Percentiles rank a stretch among this genome's conserved stretches.
phyloP scores from a whole-genome alignment of 2,797 vertebrate genomes.

The Siniperca undulata region DNA sequence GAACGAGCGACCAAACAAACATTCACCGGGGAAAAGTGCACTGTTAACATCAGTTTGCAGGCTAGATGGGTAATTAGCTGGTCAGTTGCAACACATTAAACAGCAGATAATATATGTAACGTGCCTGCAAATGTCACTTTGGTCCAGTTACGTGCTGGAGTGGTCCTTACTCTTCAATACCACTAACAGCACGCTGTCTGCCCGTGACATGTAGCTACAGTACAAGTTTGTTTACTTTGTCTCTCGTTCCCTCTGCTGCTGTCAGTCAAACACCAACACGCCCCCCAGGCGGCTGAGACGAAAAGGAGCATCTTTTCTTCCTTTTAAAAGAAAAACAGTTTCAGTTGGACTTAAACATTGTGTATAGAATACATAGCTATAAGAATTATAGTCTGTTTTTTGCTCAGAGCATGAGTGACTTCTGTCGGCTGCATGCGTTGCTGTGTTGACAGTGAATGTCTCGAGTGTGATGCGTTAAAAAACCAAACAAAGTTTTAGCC shows the following conservation, averaged over 20 bases:
- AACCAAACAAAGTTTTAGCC: background rate
- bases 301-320: background rate
- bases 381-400: background rate
- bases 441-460: slow-evolving; percentile 5
- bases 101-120: background rate
- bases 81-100: background rate
- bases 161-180: too few relatives aligned
- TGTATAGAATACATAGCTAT: background rate
- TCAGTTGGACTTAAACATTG: slow-evolving; percentile 36
- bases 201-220: background rate
- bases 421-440: slow-evolving; percentile 42
- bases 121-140: too few relatives aligned
- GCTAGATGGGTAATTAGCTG: background rate
- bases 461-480: slow-evolving; percentile 8
- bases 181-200: too few relatives aligned
- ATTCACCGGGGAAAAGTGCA: too few relatives aligned
- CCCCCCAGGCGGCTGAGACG: background rate
- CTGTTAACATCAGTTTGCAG: background rate
- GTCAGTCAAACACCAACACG: background rate
- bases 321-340: background rate
- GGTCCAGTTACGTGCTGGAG: too few relatives aligned
- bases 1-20: background rate
- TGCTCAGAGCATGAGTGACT: slow-evolving; percentile 53
- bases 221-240: background rate
- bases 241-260: background rate